These are phyloP conservation scores for Colius striatus DNA, from an alignment of 2,113 vertebrate genomes.

Conservation along the genomic window DNA sequence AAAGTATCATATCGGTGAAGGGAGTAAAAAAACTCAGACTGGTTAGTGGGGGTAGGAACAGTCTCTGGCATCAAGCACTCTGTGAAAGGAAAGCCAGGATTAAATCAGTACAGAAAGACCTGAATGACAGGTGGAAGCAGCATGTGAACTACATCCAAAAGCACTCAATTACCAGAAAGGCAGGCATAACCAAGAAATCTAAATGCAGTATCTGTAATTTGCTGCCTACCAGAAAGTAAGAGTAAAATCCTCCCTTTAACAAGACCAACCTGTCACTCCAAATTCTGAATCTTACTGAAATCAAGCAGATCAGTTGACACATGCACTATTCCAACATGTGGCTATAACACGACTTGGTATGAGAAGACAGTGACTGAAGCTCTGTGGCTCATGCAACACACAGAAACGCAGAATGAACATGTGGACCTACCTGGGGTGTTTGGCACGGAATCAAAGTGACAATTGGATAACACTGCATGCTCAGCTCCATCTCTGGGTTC, in stretches of 20 bases:
- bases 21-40: not conserved
- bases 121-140: not conserved
- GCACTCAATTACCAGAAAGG: not conserved
- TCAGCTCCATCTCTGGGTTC: constrained; percentile 86
- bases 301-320: not conserved
- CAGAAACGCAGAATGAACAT: not conserved
- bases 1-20: not conserved
- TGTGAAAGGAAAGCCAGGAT: not conserved
- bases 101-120: not conserved
- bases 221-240: not conserved
- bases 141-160: not conserved
- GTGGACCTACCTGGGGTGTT: constrained; percentile 87
- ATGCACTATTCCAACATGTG: not conserved
- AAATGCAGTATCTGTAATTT: not conserved
- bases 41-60: not conserved
- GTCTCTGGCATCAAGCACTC: not conserved
- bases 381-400: fast-evolving
- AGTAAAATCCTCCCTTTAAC: not conserved
- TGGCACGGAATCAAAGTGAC: constrained; percentile 96
- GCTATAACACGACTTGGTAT: not conserved
- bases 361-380: not conserved
- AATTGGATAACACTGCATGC: constrained; percentile 93
- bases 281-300: not conserved
- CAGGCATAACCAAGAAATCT: not conserved
- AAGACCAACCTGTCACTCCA: not conserved